Base-by-base conservation (phyloP, 2,797 vertebrate species). In the Ctenopoma multispine region DNA sequence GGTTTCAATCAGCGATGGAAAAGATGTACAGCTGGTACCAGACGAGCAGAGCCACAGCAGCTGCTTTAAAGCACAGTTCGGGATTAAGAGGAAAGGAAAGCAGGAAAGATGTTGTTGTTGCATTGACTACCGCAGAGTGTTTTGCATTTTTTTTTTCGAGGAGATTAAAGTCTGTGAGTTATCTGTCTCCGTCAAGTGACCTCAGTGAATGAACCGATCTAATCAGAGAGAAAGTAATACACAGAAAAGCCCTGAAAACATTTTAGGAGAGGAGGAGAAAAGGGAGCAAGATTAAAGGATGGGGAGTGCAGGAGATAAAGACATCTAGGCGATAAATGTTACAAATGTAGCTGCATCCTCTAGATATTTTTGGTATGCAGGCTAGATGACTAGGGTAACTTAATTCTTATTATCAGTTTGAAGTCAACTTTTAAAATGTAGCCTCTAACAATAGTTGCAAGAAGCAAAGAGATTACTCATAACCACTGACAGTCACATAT, bases 1-100 rank as follows among this genome's bases (percentile, higher is more conserved):
- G 85, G 72, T 76, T 89, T 81, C 60, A 77, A 77, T 88, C 73
- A 82, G 41, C 0, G 11, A 40, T 17, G 73, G n/a, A 44, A n/a
- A 68, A 68, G 60, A 83, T 40, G 63, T 65, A 47, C 73, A 72
- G 77, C 77, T 66, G 79, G 69, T 82, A 72, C 62, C 67, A 56
- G 73, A 69, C 44, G 21, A 66, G 65, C 57, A 2, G 29, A 55
- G 58, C 58, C 68, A 6, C 49, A 14, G 47, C 51, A 65, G 65
- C 49, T 67, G 62, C 75, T 83, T 71, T 73, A 41, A 79, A 80
- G 64, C 27, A 0, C 17, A 56, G 61, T 69, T 77, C 55, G 53
- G 62, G 57, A 59, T 70, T 40, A 66, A 38, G 18, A 27, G 17
- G 47, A 31, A 20, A 31, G 9, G 11, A 20, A 55, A 48, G 36